A percentile compares a stretch with the other conserved stretches of the same genome.
Evolutionary conservation across 1,140 invertebrate species (phyloP).

Genomic region (Potamilus streckersoni): DNA sequence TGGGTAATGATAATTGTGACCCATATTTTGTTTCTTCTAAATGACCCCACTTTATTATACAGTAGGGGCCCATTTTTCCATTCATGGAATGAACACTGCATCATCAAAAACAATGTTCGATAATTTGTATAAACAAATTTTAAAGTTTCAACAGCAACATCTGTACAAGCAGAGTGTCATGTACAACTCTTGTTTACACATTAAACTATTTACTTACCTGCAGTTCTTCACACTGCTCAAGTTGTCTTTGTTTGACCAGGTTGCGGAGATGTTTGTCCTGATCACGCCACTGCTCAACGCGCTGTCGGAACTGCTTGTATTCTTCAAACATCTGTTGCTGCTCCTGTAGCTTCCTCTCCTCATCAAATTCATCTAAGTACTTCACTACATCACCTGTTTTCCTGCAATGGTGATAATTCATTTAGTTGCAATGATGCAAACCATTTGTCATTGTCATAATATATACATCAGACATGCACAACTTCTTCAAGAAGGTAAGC

Average conservation of each 20-base stretch:
- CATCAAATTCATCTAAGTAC: conserved; percentile 58
- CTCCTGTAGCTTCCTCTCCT: conserved; percentile 49
- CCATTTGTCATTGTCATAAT: background rate
- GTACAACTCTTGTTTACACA: background rate
- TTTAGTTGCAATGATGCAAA: background rate
- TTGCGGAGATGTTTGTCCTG: conserved; percentile 56
- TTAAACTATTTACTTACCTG: conserved; percentile 46
- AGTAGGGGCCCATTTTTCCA: no score
- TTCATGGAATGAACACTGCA: no score
- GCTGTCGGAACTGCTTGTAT: conserved; percentile 57
- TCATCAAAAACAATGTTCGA: background rate
- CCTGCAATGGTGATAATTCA: conserved; percentile 28
- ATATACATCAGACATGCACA: no score
- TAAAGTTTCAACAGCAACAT: background rate
- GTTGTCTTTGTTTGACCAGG: conserved; percentile 55
- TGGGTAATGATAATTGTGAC: background rate
- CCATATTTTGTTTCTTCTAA: no score
- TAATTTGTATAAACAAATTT: background rate
- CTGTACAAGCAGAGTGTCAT: background rate
- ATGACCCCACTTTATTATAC: no score
- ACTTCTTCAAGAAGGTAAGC: background rate
- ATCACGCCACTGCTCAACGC: conserved; percentile 60
- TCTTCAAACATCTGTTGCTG: conserved; percentile 58
- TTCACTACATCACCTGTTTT: conserved; percentile 40
- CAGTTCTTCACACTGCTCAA: conserved; percentile 61